These are phyloP conservation scores for Chloebia gouldiae DNA, from an alignment of 2,113 vertebrate genomes.

Conservation along the genomic window DNA sequence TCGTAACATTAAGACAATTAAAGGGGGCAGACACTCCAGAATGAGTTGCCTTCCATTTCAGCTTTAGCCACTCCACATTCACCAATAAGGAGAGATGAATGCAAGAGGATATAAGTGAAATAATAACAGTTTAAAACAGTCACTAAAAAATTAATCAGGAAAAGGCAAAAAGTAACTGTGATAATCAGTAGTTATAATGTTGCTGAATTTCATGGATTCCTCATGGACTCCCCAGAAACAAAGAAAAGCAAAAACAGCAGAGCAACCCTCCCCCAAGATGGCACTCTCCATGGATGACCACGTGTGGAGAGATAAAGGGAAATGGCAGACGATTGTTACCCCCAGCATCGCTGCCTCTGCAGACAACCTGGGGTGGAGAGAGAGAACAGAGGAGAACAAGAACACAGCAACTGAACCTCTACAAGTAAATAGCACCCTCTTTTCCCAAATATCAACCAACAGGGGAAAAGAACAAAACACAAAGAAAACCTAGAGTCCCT, in stretches of 20 bases:
- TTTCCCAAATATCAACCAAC: background rate
- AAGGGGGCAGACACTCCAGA: no score
- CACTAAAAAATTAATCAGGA: background rate
- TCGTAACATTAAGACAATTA: background rate
- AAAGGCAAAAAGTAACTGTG: background rate
- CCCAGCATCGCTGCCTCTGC: background rate
- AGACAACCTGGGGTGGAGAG: rapidly evolving
- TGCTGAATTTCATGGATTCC: background rate
- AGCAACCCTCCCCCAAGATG: background rate
- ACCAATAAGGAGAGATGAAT: background rate
- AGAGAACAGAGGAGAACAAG: background rate
- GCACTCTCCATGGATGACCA: rapidly evolving
- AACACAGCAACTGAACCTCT: rapidly evolving
- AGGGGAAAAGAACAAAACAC: background rate
- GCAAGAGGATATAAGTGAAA: background rate
- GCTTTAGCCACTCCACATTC: background rate
- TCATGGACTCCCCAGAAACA: background rate
- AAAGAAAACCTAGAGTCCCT: background rate
- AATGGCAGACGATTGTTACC: no score
- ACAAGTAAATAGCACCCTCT: background rate
- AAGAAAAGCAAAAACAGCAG: background rate
- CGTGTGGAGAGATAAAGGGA: background rate
- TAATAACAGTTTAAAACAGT: background rate
- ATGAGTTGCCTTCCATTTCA: background rate
- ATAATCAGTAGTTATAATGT: background rate